Base-by-base conservation (phyloP, 2,113 vertebrate genomes). In the Dendrocopos noguchii region DNA sequence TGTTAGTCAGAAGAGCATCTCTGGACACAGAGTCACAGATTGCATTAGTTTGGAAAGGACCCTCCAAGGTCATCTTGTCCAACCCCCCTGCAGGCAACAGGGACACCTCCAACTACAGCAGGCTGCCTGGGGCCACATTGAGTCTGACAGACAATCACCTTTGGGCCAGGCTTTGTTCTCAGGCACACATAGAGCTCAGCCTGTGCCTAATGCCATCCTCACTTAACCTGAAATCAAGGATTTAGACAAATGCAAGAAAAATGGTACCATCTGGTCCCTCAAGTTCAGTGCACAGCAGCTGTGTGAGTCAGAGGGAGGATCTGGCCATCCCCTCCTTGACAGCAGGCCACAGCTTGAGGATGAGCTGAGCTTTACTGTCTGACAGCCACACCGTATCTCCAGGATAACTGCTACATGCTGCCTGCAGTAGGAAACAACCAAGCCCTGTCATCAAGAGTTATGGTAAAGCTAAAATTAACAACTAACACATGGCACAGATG, bases 381-480 rank as follows among this genome's bases (percentile, higher is more conserved):
- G 29, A 21, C 75, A 84, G 84, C 79, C 84, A 80, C 73, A 75
- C 93, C 3, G 1, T 55, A 83, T 78, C 85, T 96, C 72, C 82
- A 89, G 76, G 80, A 88, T 91, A 94, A 95, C 90, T 88, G 90
- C 93, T 95, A 91, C 94, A 93, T 28, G 70, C 81, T 94, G 94
- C 80, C 92, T 96, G 91, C 94, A 94, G 94, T 14, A 94, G 90
- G 73, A 90, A 95, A 96, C 91, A 96, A 94, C 93, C 90, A 44
- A 90, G 63, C 76, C 87, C 91, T 95, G 95, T 95, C 91, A 68
- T 87, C 93, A 88, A 42, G 93, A 91, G 87, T 90, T 93, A 91
- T 61, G 80, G 90, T 86, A 91, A 94, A 91, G 80, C 95, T 96
- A 95, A 94, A 94, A 93, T 91, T 95, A 96, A 96, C 90, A 88